Conservation (phyloP, 2,113 vertebrate genomes). For the Tiliqua scincoides region DNA sequence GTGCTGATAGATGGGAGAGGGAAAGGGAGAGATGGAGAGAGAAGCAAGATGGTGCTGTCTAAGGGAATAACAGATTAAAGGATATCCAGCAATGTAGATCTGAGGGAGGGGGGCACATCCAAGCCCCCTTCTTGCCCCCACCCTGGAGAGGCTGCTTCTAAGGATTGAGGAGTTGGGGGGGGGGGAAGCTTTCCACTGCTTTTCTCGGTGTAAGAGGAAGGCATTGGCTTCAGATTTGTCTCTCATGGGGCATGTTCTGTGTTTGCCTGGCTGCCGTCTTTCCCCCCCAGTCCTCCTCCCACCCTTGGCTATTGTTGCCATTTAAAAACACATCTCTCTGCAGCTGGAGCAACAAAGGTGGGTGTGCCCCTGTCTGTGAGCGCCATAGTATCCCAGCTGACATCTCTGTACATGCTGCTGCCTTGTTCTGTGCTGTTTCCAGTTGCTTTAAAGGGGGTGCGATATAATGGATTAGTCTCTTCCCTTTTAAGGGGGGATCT, state of each 20-base stretch:
- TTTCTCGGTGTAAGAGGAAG: not conserved
- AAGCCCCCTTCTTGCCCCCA: not conserved
- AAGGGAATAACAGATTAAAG: not conserved
- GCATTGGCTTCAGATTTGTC: not conserved
- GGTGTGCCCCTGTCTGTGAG: not conserved
- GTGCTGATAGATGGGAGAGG: not conserved
- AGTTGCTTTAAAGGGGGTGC: not conserved
- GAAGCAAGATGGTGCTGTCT: not conserved
- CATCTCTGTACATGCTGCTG: not conserved
- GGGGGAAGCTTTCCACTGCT: not conserved
- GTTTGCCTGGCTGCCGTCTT: not conserved
- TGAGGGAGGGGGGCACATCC: not conserved
- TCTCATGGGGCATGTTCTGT: not conserved
- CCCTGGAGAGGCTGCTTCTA: not conserved
- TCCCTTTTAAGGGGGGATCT: not conserved
- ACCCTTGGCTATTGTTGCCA: not conserved
- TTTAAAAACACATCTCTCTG: not conserved
- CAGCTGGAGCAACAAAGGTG: constrained; percentile 9
- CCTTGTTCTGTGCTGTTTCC: not conserved
- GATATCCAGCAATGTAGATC: not conserved
- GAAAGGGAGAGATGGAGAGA: not conserved
- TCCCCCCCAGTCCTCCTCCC: not conserved
- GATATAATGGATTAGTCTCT: not conserved
- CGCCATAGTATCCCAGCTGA: not conserved
- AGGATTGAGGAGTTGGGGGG: not conserved